Percentiles rank a stretch among this genome's conserved stretches.
These are phyloP conservation scores for Dexiosoma caninum DNA, from an alignment of 2,888 invertebrate species.

Conservation along the genomic window DNA sequence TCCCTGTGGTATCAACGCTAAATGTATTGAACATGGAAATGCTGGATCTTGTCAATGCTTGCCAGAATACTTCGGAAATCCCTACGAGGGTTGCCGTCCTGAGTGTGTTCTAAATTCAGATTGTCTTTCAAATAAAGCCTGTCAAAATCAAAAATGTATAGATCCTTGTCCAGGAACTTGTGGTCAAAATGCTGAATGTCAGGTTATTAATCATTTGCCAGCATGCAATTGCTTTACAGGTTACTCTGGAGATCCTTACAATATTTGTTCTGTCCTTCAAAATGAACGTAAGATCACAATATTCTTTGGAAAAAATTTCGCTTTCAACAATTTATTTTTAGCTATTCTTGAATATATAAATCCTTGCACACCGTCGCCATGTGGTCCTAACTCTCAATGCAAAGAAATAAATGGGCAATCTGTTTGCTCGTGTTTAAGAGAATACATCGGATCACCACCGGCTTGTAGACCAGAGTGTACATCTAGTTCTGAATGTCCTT, in stretches of 20 bases:
- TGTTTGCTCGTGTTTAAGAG: conserved; percentile 84
- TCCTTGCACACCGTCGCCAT: conserved; percentile 88
- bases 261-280: conserved; percentile 79
- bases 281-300: conserved; percentile 78
- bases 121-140: conserved; percentile 83
- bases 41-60: conserved; percentile 86
- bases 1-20: conserved; percentile 82
- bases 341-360: conserved; percentile 78
- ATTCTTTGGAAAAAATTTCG: neutral
- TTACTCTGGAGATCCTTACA: conserved; percentile 84
- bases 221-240: conserved; percentile 81
- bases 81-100: conserved; percentile 85
- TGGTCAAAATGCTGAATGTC: conserved; percentile 82
- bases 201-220: conserved; percentile 83
- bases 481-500: conserved; percentile 84
- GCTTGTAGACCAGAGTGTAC: conserved; percentile 85
- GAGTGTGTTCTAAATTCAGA: conserved; percentile 83
- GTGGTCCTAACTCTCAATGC: conserved; percentile 90
- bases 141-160: conserved; percentile 81
- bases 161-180: conserved; percentile 84
- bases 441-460: conserved; percentile 81
- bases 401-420: conserved; percentile 84
- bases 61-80: conserved; percentile 86
- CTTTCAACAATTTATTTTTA: conserved; percentile 67
- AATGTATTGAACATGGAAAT: conserved; percentile 84